Percentiles rank a stretch among this genome's conserved stretches.
These are phyloP conservation scores for Flabesymbios commensalis DNA, from an alignment of 2,888 invertebrate species.

Conservation along the genomic window DNA sequence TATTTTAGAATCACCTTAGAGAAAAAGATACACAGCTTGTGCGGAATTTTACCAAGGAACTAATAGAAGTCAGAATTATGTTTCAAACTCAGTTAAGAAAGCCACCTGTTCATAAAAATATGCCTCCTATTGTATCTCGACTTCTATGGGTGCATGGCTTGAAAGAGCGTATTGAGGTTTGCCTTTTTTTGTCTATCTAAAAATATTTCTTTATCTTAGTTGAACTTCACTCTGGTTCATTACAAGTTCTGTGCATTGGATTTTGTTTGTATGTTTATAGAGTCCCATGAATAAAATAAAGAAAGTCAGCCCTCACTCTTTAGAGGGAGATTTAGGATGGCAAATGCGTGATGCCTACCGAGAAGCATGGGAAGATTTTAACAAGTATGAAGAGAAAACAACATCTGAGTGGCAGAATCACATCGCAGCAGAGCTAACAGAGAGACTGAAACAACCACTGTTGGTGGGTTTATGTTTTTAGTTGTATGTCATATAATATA, in stretches of 20 bases:
- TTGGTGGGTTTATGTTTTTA: constrained; percentile 55
- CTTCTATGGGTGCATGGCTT: constrained; percentile 58
- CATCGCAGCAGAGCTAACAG: constrained; percentile 52
- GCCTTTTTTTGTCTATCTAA: not conserved
- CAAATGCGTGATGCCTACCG: constrained; percentile 55
- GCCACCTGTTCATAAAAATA: constrained; percentile 53
- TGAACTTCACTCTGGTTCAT: not conserved
- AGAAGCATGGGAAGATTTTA: constrained; percentile 49
- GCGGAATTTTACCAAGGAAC: constrained; percentile 49
- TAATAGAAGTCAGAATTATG: constrained; percentile 50
- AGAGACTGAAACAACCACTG: constrained; percentile 56
- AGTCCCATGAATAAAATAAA: constrained; percentile 57
- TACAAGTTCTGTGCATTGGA: too few species aligned
- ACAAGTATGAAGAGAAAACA: constrained; percentile 44
- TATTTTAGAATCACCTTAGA: constrained; percentile 23
- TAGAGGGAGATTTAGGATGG: constrained; percentile 58
- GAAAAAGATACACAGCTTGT: constrained; percentile 54
- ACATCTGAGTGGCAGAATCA: constrained; percentile 50
- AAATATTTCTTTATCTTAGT: not conserved
- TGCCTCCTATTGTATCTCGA: constrained; percentile 57
- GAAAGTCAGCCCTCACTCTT: constrained; percentile 53
- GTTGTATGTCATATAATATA: too few species aligned
- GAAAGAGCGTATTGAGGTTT: constrained; percentile 52
- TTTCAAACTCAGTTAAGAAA: constrained; percentile 43
- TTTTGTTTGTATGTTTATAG: constrained; percentile 35